phyloP scores from a whole-genome alignment of 2,888 invertebrate genomes.

The Allygus modestus region DNA sequence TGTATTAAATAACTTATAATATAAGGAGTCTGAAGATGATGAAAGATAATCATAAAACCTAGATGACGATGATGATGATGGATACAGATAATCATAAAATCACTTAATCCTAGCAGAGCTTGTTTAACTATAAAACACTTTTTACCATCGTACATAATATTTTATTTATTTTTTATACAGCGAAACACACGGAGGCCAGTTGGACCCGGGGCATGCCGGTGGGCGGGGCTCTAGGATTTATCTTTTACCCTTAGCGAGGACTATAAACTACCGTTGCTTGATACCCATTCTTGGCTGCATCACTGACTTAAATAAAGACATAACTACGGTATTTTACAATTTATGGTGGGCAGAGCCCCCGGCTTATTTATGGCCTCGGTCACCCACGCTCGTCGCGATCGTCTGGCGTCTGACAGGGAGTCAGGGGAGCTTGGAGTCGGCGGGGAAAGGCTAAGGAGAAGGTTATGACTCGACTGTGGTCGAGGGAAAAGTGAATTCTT shows the following conservation, averaged over 20 bases:
- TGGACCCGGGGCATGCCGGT: neutral
- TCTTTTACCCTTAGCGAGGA: constrained; percentile 7
- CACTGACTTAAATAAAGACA: constrained; percentile 55
- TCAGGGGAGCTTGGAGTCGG: neutral
- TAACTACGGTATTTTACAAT: constrained; percentile 53
- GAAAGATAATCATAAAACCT: too few relatives aligned
- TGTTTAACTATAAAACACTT: too few relatives aligned
- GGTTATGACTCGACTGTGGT: too few relatives aligned
- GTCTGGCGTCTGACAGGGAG: neutral
- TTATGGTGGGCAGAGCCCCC: constrained; percentile 36
- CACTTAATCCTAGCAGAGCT: too few relatives aligned
- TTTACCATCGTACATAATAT: too few relatives aligned
- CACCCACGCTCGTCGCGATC: neutral
- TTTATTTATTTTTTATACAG: too few relatives aligned
- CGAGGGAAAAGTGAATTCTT: too few relatives aligned
- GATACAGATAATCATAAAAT: too few relatives aligned
- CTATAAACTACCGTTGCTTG: constrained; percentile 29
- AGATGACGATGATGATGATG: too few relatives aligned
- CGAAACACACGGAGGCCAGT: too few relatives aligned
- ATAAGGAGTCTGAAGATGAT: too few relatives aligned
- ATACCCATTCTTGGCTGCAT: constrained; percentile 49
- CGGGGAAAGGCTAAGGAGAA: neutral
- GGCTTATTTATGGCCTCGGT: constrained; percentile 21
- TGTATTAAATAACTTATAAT: too few relatives aligned
- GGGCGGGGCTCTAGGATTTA: constrained; percentile 28